Percentiles rank a stretch among this genome's conserved stretches.
These are phyloP conservation scores for Indicator maculatus DNA, from an alignment of 2,113 vertebrate genomes.

Conservation along the genomic window DNA sequence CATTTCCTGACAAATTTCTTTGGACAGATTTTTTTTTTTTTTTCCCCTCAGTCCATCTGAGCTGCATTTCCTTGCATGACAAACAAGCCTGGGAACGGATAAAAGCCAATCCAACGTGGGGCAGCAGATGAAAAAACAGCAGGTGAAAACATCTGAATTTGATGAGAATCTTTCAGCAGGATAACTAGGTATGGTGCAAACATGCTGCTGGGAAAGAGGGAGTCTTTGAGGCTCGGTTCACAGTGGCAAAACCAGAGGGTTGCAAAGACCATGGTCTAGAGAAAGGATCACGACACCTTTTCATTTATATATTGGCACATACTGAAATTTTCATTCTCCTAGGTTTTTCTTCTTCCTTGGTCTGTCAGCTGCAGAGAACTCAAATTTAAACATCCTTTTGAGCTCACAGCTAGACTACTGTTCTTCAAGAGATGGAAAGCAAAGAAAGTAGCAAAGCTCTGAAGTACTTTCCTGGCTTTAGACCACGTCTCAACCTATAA, in stretches of 20 bases:
- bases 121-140: slow-evolving; percentile 35
- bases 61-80: not conserved
- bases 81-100: not conserved
- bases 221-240: not conserved
- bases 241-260: not conserved
- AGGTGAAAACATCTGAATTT: slow-evolving; percentile 16
- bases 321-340: slow-evolving; percentile 3
- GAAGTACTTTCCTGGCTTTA: not conserved
- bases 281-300: not conserved
- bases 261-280: not conserved
- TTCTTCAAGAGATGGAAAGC: not conserved
- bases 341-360: not conserved
- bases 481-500: not conserved
- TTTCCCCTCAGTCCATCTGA: not conserved
- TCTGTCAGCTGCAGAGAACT: not conserved
- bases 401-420: not conserved
- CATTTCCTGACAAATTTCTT: not conserved
- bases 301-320: not conserved
- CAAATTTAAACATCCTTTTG: not conserved
- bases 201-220: not conserved
- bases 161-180: slow-evolving; percentile 19
- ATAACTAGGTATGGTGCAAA: not conserved
- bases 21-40: not conserved
- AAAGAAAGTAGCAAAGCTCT: slow-evolving; percentile 11
- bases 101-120: not conserved